phyloP scores from a whole-genome alignment of 2,888 invertebrate species.

The Harmothoe impar region DNA sequence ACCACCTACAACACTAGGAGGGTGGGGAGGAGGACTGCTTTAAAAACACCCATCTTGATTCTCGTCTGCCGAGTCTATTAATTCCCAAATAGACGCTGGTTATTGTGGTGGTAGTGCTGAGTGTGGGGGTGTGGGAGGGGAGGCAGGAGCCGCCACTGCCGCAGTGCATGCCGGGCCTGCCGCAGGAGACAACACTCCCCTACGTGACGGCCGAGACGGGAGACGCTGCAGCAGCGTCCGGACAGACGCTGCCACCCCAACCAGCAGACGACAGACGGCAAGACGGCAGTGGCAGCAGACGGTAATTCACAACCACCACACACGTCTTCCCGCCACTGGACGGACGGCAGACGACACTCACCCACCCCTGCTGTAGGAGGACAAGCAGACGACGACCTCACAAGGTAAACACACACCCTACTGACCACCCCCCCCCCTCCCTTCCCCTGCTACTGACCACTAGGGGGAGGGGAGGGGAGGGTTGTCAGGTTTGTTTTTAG shows the following conservation, averaged over 20 bases:
- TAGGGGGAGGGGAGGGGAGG: too few species aligned
- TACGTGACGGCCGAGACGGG: too few species aligned
- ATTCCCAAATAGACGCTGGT: conserved; percentile 51
- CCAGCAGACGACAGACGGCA: background rate
- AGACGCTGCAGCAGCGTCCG: too few species aligned
- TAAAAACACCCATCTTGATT: conserved; percentile 8
- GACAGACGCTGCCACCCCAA: too few species aligned
- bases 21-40: background rate
- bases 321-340: background rate
- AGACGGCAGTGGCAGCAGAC: background rate
- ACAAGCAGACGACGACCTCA: background rate
- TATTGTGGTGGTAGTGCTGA: conserved; percentile 38
- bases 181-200: background rate
- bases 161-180: background rate
- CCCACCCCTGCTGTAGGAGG: too few species aligned
- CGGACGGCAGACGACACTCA: background rate
- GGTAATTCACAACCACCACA: background rate
- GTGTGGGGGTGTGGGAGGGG: background rate
- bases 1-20: background rate
- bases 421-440: background rate
- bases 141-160: background rate
- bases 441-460: background rate
- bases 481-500: background rate
- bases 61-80: conserved; percentile 27
- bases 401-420: background rate